These are phyloP conservation scores for Scomber japonicus DNA, from an alignment of 2,113 vertebrate species.

Conservation along the genomic window DNA sequence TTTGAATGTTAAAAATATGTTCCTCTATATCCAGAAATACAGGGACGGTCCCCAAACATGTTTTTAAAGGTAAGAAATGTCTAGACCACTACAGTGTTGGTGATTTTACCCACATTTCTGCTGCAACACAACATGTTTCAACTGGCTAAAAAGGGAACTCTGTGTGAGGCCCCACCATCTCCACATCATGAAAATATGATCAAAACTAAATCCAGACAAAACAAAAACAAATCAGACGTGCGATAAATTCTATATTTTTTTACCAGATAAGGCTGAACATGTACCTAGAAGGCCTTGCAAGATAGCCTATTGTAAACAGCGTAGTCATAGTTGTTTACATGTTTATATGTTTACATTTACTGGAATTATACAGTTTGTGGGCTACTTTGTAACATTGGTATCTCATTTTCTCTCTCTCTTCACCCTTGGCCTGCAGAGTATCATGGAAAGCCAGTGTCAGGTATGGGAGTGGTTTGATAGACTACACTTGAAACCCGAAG, in stretches of 20 bases:
- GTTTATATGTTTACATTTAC: background rate
- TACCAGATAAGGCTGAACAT: background rate
- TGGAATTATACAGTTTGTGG: background rate
- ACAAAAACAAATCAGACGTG: background rate
- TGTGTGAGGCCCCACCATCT: background rate
- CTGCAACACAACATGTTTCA: background rate
- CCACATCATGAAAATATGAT: background rate
- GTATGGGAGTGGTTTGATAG: slow-evolving; percentile 41
- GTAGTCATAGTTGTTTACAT: background rate
- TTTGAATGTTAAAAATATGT: slow-evolving; percentile 8
- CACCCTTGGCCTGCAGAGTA: background rate
- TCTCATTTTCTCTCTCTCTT: too few relatives aligned
- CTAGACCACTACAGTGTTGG: background rate
- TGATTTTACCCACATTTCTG: background rate
- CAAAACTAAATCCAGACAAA: background rate
- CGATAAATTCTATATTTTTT: background rate
- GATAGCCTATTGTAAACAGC: background rate
- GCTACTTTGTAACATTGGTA: background rate
- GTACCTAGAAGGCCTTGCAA: background rate
- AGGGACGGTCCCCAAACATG: background rate
- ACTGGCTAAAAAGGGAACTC: background rate
- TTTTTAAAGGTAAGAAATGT: background rate
- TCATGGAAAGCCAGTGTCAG: slow-evolving; percentile 11
- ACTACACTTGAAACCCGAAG: slow-evolving; percentile 48
- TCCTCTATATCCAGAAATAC: background rate